Evolutionary conservation across 2,797 vertebrate species (phyloP), one percentile per base, ranked within the genome.

Genomic region (Thripadectes ignobilis): DNA sequence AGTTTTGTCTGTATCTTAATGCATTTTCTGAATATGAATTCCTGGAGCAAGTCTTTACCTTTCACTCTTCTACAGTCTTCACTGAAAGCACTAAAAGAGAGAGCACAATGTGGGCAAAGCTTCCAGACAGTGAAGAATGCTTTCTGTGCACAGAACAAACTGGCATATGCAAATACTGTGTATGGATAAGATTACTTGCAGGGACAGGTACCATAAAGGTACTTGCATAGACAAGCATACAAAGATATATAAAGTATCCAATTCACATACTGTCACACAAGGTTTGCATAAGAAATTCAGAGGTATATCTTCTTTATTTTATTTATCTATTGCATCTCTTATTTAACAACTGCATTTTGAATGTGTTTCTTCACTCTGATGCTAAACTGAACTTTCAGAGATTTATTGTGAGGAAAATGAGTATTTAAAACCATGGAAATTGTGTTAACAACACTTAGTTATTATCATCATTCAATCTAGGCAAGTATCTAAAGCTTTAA

Each of bases 181-280:
- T 45, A 59, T 63, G 48, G 89, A 89, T 93, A 91, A 89, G 73
- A 65, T 46, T 88, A 88, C 92, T 43, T 94, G 93, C 55, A 92
- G 74, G 76, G 54, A 95, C 43, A 45, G 39, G 89, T 69, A 93
- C 58, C 23, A 59, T 38, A 88, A 55, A 74, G 48, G 54, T 89
- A 94, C 66, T 52, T 93, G 85, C 59, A 86, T 26, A 86, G 91
- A 80, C 95, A 96, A 38, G 94, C 48, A 75, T 21, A 36, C 54
- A 59, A 69, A 91, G 69, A 77, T 49, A 83, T 13, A 38, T n/a
- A 59, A 34, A 63, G 29, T 59, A 81, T 34, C 22, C 8, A 78
- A 43, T 74, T 81, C 10, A 1, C 55, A 49, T 12, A 58, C 57
- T 59, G 73, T 86, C 88, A 92, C 73, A 85, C n/a, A 69, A n/a